Base-by-base conservation (phyloP, 30 jellyfish, hydroid and myxozoan species). In the Turritopsis dohrnii region DNA sequence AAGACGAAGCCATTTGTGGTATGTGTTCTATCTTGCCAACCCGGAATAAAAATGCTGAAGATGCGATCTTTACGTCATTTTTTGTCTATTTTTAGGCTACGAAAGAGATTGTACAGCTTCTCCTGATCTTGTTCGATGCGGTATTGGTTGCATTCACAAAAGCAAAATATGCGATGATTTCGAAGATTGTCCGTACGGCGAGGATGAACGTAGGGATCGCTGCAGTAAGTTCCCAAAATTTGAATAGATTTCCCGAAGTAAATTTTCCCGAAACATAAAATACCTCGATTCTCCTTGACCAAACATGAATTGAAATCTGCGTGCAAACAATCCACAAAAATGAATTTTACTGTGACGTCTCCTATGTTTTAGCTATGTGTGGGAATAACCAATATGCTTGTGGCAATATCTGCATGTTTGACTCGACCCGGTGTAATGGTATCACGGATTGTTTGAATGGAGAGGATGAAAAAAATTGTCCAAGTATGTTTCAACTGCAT, bases 361-460 rank as follows among this genome's bases (percentile, higher is more conserved):
- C n/a, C n/a, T 28, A 8, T 76, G 7, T 76, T 13, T 16, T 1
- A 65, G 89, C 53, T n/a, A 18, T 30, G 0, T 82, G 89, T 71
- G 89, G 71, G 27, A 65, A 66, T 27, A 26, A 29, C 7, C 0
- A 82, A 31, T 82, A 65, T 52, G 71, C 18, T 4, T 82, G 89
- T 41, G 84, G 30, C 4, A 16, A 21, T 19, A 80, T 65, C 31
- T 92, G 98, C 86, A 92, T 92, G 28, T 86, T 76, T 17, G 74
- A 54, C 18, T 29, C 8, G 4, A 82, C 73, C 20, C 83, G 75
- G 79, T 92, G 98, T 71, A 93, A 92, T 77, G 98, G 98, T 8
- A 54, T 52, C 16, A 77, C 76, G 52, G 96, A 92, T 53, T 92
- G 98, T 66, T 86, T 84, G 9, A 93, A 92, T 77, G 98, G 95